Percentiles rank a stretch among this genome's conserved stretches.
Evolutionary conservation across 1,140 invertebrate genomes (phyloP).

Genomic region (Chrysomallon squamiferum): DNA sequence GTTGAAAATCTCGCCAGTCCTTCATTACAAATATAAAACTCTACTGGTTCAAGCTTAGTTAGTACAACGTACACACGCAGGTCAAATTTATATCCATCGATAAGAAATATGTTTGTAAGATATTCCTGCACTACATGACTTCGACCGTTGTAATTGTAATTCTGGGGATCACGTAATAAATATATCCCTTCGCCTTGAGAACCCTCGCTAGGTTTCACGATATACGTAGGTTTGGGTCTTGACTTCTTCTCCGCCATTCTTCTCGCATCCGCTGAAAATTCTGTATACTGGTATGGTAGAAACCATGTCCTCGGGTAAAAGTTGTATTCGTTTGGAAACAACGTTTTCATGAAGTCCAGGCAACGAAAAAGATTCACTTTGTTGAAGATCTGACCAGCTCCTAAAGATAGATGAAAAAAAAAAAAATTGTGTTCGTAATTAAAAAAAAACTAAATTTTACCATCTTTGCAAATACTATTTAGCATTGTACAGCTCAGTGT

Average conservation of each 20-base stretch:
- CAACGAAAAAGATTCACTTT: conserved; percentile 65
- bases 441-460: neutral
- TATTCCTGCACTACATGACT: conserved; percentile 66
- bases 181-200: conserved; percentile 68
- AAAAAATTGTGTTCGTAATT: neutral
- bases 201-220: conserved; percentile 67
- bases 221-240: conserved; percentile 60
- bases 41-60: conserved; percentile 64
- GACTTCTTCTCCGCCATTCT: conserved; percentile 35
- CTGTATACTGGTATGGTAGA: conserved; percentile 63
- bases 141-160: conserved; percentile 48
- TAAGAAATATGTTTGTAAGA: conserved; percentile 62
- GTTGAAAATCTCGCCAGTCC: conserved; percentile 66
- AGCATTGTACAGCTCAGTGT: neutral
- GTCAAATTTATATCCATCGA: conserved; percentile 67
- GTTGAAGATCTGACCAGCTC: conserved; percentile 58
- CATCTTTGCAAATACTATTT: neutral
- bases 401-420: conserved; percentile 59
- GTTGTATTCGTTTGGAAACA: conserved; percentile 65
- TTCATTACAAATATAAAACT: conserved; percentile 66
- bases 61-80: conserved; percentile 66
- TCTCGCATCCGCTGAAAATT: conserved; percentile 54
- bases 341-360: conserved; percentile 61
- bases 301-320: conserved; percentile 68
- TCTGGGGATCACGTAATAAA: conserved; percentile 59